These are phyloP conservation scores for Rhodophaea formosa DNA, from an alignment of 2,888 invertebrate species.

Conservation along the genomic window DNA sequence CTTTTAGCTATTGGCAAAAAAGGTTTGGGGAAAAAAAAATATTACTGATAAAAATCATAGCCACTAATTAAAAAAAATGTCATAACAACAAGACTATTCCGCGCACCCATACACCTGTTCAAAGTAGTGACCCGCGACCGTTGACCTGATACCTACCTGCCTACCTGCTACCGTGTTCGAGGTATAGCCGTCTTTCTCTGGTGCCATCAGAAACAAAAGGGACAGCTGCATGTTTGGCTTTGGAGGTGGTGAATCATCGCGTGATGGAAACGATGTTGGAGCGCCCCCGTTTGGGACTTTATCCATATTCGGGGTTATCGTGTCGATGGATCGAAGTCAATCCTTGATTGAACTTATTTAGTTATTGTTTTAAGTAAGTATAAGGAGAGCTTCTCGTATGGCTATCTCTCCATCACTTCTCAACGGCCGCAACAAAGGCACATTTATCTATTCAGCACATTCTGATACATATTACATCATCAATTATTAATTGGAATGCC, in stretches of 20 bases:
- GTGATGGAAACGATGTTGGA: slow-evolving; percentile 37
- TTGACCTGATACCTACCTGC: slow-evolving; percentile 32
- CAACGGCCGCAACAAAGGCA: too few species aligned
- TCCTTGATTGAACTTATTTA: neutral
- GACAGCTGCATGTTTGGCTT: slow-evolving; percentile 15
- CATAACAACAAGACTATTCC: neutral
- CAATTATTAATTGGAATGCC: too few species aligned
- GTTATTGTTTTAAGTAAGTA: neutral
- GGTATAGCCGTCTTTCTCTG: slow-evolving; percentile 27
- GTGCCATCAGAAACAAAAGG: slow-evolving; percentile 22
- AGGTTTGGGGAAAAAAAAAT: too few species aligned
- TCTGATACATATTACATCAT: too few species aligned
- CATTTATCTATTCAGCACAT: too few species aligned
- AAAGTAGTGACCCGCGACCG: slow-evolving; percentile 33
- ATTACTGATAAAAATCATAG: too few species aligned
- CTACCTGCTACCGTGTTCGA: slow-evolving; percentile 22
- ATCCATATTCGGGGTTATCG: slow-evolving; percentile 32
- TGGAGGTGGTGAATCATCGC: slow-evolving; percentile 42
- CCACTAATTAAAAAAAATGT: neutral
- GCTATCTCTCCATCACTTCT: too few species aligned
- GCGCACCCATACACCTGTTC: slow-evolving; percentile 28
- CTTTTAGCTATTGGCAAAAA: too few species aligned
- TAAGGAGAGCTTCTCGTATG: too few species aligned
- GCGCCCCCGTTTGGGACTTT: slow-evolving; percentile 33
- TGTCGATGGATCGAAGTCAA: slow-evolving; percentile 10